phyloP scores from a whole-genome alignment of 2,797 vertebrate species.

The Anniella stebbinsi region DNA sequence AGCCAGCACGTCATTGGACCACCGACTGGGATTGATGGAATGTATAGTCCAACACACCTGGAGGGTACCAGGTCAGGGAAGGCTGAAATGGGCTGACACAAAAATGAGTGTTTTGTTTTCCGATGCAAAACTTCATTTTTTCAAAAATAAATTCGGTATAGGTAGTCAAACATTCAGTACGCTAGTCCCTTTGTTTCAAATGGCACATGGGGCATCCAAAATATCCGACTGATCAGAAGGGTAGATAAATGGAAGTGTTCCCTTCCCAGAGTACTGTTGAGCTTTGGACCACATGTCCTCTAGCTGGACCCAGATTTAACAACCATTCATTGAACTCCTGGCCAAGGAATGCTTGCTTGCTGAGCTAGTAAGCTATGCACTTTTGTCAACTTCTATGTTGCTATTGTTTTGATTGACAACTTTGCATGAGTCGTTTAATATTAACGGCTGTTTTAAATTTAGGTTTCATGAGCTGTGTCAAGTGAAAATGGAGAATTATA shows the following conservation, averaged over 20 bases:
- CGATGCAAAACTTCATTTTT: not conserved
- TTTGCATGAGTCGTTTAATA: conserved; percentile 38
- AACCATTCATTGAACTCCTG: conserved; percentile 17
- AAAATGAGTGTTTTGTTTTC: not conserved
- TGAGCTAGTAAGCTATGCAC: conserved; percentile 29
- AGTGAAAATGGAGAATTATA: not conserved
- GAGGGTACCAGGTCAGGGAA: too few relatives aligned
- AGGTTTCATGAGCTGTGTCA: conserved; percentile 24
- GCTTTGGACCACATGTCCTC: not conserved
- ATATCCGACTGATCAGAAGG: not conserved
- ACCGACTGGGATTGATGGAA: too few relatives aligned
- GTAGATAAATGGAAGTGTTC: not conserved
- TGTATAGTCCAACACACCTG: too few relatives aligned
- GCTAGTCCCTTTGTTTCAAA: not conserved
- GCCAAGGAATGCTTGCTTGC: conserved; percentile 1
- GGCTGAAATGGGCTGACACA: not conserved
- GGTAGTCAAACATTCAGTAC: not conserved
- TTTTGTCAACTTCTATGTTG: conserved; percentile 21
- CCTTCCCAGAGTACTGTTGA: conserved; percentile 3
- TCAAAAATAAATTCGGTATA: not conserved
- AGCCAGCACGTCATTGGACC: too few relatives aligned
- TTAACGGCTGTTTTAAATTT: conserved; percentile 38
- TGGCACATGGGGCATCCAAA: not conserved
- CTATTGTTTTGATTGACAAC: conserved; percentile 37
- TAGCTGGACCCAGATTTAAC: not conserved